Percentiles rank a stretch among this genome's conserved stretches.
These are phyloP conservation scores for Sebastes miniatus DNA, from an alignment of 2,797 vertebrate species.

Conservation along the genomic window DNA sequence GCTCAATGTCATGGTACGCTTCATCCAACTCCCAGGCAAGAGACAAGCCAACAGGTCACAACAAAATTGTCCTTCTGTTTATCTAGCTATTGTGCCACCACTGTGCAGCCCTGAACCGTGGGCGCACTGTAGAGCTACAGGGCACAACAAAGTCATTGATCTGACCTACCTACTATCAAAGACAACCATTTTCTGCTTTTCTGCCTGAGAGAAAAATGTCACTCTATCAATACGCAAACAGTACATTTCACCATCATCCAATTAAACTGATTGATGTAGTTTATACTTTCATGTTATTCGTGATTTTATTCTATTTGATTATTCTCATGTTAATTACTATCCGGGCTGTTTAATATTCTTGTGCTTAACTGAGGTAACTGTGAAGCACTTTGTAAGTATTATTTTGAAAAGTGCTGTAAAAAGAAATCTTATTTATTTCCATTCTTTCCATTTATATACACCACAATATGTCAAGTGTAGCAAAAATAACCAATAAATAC, in stretches of 20 bases:
- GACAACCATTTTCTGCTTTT: background rate
- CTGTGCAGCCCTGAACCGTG: conserved; percentile 5
- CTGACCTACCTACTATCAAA: background rate
- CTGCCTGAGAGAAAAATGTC: background rate
- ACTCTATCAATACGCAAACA: background rate
- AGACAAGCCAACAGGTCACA: conserved; percentile 45
- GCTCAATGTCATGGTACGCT: conserved; percentile 49
- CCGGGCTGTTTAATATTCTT: background rate
- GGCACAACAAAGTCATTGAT: conserved; percentile 38
- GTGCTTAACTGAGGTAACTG: background rate
- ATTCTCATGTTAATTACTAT: background rate
- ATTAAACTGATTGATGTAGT: background rate
- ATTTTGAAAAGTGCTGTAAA: background rate
- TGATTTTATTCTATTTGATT: background rate
- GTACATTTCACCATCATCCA: background rate
- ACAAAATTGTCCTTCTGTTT: conserved; percentile 41
- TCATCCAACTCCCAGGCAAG: conserved; percentile 26
- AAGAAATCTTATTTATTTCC: background rate
- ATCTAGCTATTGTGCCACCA: background rate
- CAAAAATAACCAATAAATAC: background rate
- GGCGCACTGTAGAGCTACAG: background rate
- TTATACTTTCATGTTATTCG: background rate
- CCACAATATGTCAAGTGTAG: background rate
- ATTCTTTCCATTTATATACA: background rate
- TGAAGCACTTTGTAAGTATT: background rate